A percentile compares a stretch with the other conserved stretches of the same genome.
Evolutionary conservation across 2,113 vertebrate genomes (phyloP).

Genomic region (Mystacornis crossleyi): DNA sequence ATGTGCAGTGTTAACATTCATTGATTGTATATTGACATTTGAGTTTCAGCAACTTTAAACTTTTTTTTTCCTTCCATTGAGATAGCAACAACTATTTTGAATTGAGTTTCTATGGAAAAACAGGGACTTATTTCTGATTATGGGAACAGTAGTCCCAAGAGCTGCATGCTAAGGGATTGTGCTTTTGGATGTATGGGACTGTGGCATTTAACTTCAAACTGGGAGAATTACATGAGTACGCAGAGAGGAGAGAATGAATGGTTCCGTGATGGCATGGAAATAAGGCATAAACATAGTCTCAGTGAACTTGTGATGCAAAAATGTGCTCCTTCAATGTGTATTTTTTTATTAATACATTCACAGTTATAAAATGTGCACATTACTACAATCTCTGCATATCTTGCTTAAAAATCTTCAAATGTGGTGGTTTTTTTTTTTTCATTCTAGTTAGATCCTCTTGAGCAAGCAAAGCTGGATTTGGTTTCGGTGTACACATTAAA

Average conservation of each 20-base stretch:
- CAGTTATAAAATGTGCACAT: background rate
- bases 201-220: background rate
- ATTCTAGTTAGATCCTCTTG: conserved; percentile 89
- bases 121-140: background rate
- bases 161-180: background rate
- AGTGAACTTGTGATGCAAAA: background rate
- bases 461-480: conserved; percentile 95
- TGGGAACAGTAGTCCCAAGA: background rate
- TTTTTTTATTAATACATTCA: background rate
- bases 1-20: conserved; percentile 15
- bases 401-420: background rate
- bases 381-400: background rate
- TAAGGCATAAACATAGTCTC: background rate
- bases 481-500: conserved; percentile 93
- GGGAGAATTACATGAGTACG: background rate
- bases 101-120: background rate
- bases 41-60: conserved; percentile 21
- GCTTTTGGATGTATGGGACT: background rate
- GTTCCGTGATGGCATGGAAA: background rate
- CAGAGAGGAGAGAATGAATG: background rate
- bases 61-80: background rate
- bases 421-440: background rate
- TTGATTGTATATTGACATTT: conserved; percentile 9
- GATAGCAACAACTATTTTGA: background rate
- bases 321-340: background rate